Base-by-base conservation (phyloP, 2,113 vertebrate genomes). In the Thermophis baileyi region DNA sequence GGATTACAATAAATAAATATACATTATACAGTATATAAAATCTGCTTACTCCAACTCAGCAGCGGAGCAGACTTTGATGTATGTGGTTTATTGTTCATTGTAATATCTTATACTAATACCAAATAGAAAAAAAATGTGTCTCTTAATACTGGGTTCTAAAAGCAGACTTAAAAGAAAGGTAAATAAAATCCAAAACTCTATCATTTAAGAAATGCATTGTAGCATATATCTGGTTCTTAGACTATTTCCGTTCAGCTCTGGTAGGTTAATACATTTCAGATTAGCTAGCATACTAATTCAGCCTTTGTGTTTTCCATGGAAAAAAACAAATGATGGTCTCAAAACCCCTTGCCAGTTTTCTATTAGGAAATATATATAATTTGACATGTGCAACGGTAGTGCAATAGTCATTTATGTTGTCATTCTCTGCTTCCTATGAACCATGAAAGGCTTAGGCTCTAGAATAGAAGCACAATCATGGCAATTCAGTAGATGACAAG, bases 191-290 rank as follows among this genome's bases (percentile, higher is more conserved):
- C 40, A 89, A 51, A 87, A 54, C 88, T 92, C 60, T 93, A 93
- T 94, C 44, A 63, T 6, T 93, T 92, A 51, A 57, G 11, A 94
- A 54, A 60, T 47, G 44, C 30, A 30, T 87, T 27, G 50, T 91
- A 20, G 69, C 87, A 81, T 53, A 85, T 6, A 47, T 96, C 30
- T 89, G 92, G 46, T 94, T 94, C 27, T 94, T 81, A 3, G 24
- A 90, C 16, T n/a, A 6, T 94, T 94, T 95, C 91, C 92, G 35
- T 91, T 95, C 40, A 49, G 10, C 60, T 95, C 91, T 86, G 88
- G 9, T 94, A 88, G 88, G 88, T 92, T 54, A 44, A 44, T 55
- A 94, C 86, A 47, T 49, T 30, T 69, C 2, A 24, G 18, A 69
- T 53, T 3, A 91, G 10, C 6, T 60, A 11, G 2, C 30, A 89